Conservation (phyloP, 1,140 invertebrate genomes). For the Drosophila dunni region DNA sequence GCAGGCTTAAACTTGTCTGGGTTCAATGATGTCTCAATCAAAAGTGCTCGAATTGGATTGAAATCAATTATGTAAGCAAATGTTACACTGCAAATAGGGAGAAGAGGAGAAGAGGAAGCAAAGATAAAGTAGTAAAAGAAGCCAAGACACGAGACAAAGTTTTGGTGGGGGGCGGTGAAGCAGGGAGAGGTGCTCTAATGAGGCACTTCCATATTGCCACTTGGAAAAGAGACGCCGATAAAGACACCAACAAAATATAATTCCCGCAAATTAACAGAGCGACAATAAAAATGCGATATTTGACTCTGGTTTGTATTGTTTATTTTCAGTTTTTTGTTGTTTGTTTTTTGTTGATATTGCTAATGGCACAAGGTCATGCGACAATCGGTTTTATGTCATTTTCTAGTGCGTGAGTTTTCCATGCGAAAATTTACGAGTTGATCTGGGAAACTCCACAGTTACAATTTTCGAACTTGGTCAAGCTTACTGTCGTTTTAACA, state of each 20-base stretch:
- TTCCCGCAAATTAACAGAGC: constrained; percentile 54
- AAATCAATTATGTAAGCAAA: constrained; percentile 35
- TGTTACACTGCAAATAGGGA: neutral
- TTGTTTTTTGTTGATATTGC: constrained; percentile 11
- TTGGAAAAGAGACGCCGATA: neutral
- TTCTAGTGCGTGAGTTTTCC: constrained; percentile 39
- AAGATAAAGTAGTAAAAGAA: too few relatives aligned
- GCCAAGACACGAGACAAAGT: too few relatives aligned
- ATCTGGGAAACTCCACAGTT: constrained; percentile 18
- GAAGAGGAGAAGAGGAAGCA: neutral
- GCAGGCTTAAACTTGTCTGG: neutral
- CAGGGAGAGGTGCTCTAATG: neutral
- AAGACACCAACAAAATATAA: constrained; percentile 56
- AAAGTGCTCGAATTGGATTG: constrained; percentile 17
- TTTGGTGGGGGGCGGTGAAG: neutral
- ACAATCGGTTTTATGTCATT: constrained; percentile 24
- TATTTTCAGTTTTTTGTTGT: constrained; percentile 33
- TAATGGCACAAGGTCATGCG: constrained; percentile 39
- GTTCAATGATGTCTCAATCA: constrained; percentile 34
- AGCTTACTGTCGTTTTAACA: neutral
- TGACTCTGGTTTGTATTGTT: constrained; percentile 33
- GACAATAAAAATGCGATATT: constrained; percentile 35
- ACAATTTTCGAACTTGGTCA: constrained; percentile 5
- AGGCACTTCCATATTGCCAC: constrained; percentile 35
- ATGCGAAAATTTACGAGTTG: constrained; percentile 39